These are phyloP conservation scores for Jacana jacana DNA, from an alignment of 2,113 vertebrate genomes.

Conservation along the genomic window DNA sequence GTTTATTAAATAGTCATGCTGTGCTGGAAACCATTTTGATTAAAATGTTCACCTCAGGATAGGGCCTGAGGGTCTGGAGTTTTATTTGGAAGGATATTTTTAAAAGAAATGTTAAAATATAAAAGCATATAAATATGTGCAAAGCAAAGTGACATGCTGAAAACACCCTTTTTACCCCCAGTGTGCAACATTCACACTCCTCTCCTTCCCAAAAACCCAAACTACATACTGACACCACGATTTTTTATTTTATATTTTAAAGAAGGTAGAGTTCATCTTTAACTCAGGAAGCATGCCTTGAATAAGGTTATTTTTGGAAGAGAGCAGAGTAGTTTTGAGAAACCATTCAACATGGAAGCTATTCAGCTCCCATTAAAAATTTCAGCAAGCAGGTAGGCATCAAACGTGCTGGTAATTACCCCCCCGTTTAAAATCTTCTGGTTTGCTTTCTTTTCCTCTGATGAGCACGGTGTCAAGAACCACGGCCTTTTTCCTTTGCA, in stretches of 20 bases:
- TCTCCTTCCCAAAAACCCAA: not conserved
- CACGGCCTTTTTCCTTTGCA: accelerated
- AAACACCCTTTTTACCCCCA: not conserved
- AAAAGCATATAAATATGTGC: not conserved
- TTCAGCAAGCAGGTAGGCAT: not conserved
- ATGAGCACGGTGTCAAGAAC: not conserved
- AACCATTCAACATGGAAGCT: not conserved
- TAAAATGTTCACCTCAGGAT: not conserved
- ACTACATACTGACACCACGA: not conserved
- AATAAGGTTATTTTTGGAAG: not conserved
- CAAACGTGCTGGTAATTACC: not conserved
- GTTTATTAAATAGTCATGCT: not conserved
- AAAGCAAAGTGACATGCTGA: not conserved
- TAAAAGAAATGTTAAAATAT: not conserved
- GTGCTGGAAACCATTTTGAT: not conserved
- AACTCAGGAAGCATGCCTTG: not conserved
- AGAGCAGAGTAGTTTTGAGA: not conserved
- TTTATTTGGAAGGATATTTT: not conserved
- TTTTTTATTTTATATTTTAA: not conserved
- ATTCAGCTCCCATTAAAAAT: not conserved
- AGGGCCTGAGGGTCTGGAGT: not conserved
- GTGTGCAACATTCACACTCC: not conserved
- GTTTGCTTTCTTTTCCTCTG: not conserved
- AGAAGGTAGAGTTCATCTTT: not conserved
- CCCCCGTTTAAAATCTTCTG: not conserved